phyloP scores from a whole-genome alignment of 2,113 vertebrate species.

The Grammomys surdaster region DNA sequence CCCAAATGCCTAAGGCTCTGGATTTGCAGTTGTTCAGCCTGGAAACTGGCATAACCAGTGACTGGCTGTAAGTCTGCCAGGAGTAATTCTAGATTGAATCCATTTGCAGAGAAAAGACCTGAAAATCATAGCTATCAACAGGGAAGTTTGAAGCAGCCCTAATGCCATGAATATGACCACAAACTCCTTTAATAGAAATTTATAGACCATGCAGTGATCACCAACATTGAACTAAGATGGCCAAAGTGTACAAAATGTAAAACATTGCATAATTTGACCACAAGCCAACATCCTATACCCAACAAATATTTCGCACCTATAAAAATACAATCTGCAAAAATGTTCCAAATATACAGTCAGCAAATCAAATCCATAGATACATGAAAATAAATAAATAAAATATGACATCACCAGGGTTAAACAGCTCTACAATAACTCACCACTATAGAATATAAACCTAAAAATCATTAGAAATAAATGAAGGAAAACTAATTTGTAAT shows the following conservation, averaged over 20 bases:
- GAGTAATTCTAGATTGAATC: not conserved
- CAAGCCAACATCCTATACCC: not conserved
- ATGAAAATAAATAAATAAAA: not conserved
- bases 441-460: not conserved
- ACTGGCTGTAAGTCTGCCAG: not conserved
- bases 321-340: not conserved
- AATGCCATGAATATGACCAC: no score
- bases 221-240: not conserved
- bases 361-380: not conserved
- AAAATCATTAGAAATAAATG: not conserved
- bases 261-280: accelerated
- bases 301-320: no score
- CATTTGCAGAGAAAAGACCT: not conserved
- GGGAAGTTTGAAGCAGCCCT: not conserved
- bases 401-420: not conserved
- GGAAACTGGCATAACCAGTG: not conserved
- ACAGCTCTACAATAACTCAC: not conserved
- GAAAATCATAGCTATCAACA: not conserved
- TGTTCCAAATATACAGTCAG: not conserved
- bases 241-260: not conserved
- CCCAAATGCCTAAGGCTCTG: not conserved
- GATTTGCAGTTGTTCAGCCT: not conserved
- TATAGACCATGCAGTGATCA: not conserved
- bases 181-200: not conserved
- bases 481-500: not conserved